Percentiles rank a stretch among this genome's conserved stretches.
These are phyloP conservation scores for Neodon shergylaensis DNA, from an alignment of 2,113 vertebrate genomes.

Conservation along the genomic window DNA sequence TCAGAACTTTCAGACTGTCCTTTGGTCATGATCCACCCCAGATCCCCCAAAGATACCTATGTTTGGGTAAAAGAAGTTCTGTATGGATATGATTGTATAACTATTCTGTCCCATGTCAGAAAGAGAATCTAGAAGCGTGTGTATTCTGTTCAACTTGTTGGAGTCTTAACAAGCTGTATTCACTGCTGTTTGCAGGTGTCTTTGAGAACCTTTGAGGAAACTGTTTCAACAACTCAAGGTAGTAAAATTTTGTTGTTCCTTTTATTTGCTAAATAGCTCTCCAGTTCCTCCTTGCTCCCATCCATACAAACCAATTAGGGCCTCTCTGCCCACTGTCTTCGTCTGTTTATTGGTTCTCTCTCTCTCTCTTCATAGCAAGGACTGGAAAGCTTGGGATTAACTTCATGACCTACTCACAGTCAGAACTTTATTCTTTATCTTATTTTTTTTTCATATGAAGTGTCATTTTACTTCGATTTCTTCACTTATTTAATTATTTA, in stretches of 20 bases:
- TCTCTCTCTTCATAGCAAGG: background rate
- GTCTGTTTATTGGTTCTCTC: background rate
- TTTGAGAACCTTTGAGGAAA: conserved; percentile 89
- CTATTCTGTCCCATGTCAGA: background rate
- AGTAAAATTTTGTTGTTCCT: conserved; percentile 65
- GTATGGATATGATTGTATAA: background rate
- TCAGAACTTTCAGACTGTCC: background rate
- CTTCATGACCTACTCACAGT: background rate
- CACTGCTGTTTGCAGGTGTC: conserved; percentile 88
- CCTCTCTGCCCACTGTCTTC: background rate
- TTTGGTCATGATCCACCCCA: background rate
- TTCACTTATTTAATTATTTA: conserved; percentile 15
- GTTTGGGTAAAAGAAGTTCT: background rate
- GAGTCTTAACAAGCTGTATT: conserved; percentile 77
- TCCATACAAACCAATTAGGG: too few relatives aligned
- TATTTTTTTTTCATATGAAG: background rate
- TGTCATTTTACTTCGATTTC: conserved; percentile 25
- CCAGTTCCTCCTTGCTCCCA: background rate
- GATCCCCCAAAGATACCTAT: background rate
- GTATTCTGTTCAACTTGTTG: background rate
- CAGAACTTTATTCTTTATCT: conserved; percentile 22
- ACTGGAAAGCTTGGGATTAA: background rate
- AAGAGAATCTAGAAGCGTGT: background rate
- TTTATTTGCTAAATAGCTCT: background rate
- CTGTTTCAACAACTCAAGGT: conserved; percentile 90